A percentile compares a stretch with the other conserved stretches of the same genome.
Conservation (phyloP, 2,113 vertebrate species). For the Rutilus rutilus region DNA sequence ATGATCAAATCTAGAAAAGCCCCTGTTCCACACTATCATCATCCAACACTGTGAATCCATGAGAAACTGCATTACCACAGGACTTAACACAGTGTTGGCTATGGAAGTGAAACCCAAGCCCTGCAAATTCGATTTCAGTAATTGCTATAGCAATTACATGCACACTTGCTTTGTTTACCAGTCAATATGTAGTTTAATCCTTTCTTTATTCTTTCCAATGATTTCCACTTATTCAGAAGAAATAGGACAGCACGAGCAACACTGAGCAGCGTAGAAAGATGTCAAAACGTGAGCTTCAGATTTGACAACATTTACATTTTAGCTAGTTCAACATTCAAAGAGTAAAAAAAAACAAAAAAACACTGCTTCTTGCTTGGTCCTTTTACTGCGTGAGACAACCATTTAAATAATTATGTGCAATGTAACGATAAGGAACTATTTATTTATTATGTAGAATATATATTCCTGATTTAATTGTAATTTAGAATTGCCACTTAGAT, state of each 20-base stretch:
- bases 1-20: too few relatives aligned
- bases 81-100: not conserved
- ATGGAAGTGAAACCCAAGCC: not conserved
- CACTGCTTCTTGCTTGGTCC: too few relatives aligned
- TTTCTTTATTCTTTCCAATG: not conserved
- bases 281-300: not conserved
- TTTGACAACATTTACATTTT: not conserved
- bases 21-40: not conserved
- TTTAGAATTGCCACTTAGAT: not conserved
- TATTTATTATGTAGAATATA: too few relatives aligned
- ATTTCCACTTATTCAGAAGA: not conserved
- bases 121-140: not conserved
- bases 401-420: too few relatives aligned
- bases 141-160: not conserved
- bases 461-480: not conserved
- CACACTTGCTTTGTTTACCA: not conserved
- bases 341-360: too few relatives aligned
- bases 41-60: not conserved
- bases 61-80: not conserved
- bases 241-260: not conserved
- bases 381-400: too few relatives aligned
- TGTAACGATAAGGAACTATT: too few relatives aligned
- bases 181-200: not conserved
- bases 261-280: not conserved
- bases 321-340: not conserved